These are phyloP conservation scores for Archips crataeganus DNA, from an alignment of 2,888 invertebrate genomes.

Conservation along the genomic window DNA sequence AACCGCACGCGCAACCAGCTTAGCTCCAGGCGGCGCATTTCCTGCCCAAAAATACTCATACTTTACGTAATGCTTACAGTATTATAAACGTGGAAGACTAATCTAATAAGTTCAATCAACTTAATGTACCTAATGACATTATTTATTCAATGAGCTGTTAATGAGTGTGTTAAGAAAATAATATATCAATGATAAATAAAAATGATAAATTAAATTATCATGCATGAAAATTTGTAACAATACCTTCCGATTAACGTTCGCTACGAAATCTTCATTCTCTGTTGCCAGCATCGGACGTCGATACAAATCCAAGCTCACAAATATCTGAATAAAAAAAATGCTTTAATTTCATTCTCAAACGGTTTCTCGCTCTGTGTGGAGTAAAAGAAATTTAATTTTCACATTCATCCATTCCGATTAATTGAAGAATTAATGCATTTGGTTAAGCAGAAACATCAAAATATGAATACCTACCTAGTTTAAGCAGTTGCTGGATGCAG, in stretches of 20 bases:
- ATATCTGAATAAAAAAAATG: constrained; percentile 66
- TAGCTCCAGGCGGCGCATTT: constrained; percentile 75
- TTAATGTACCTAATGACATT: too few species aligned
- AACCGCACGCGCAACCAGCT: constrained; percentile 67
- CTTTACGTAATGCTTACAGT: neutral
- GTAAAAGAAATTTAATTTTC: too few species aligned
- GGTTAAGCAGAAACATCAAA: neutral
- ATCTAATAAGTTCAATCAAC: too few species aligned
- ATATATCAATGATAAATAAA: too few species aligned
- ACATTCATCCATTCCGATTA: too few species aligned
- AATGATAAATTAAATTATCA: too few species aligned
- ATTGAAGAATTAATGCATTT: neutral
- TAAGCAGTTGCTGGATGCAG: too few species aligned
- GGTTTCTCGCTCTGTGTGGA: too few species aligned
- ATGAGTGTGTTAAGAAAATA: too few species aligned
- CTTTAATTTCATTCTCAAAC: too few species aligned
- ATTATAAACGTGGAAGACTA: too few species aligned
- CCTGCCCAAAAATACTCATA: constrained; percentile 53
- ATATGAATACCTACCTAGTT: constrained; percentile 7
- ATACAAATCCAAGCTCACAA: constrained; percentile 77
- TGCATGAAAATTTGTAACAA: neutral
- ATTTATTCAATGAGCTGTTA: neutral
- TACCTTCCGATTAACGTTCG: constrained; percentile 85
- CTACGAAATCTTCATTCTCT: constrained; percentile 86
- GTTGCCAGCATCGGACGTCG: constrained; percentile 77